Percentiles rank a stretch among this genome's conserved stretches.
phyloP scores from a whole-genome alignment of 2,797 vertebrate species.

The Pachyuromys duprasi region DNA sequence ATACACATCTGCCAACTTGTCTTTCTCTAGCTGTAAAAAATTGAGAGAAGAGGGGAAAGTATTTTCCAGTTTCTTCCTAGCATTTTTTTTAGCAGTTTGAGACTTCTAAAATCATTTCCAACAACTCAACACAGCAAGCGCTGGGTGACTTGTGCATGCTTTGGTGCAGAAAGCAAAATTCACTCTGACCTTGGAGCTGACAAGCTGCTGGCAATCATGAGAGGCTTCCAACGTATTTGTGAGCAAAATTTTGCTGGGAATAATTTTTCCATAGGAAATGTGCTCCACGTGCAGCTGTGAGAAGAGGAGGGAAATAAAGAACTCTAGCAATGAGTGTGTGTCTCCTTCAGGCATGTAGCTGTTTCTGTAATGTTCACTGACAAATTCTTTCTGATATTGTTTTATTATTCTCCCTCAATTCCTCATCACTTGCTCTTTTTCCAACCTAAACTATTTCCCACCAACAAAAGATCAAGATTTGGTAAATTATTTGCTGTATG shows the following conservation, averaged over 20 bases:
- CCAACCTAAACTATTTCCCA: background rate
- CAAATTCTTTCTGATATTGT: background rate
- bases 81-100: background rate
- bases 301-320: background rate
- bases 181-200: background rate
- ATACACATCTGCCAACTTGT: background rate
- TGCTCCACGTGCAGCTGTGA: background rate
- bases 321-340: background rate
- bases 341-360: background rate
- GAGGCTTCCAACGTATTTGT: background rate
- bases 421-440: background rate
- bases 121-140: background rate
- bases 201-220: background rate
- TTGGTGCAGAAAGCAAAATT: background rate
- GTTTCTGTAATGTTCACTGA: background rate
- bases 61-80: background rate
- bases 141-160: background rate
- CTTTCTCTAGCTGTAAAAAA: background rate
- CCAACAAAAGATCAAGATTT: background rate
- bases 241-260: conserved; percentile 38
- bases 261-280: conserved; percentile 33
- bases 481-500: background rate
- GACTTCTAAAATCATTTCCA: background rate
- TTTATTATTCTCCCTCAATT: conserved; percentile 2
- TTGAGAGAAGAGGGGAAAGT: background rate